A percentile compares a stretch with the other conserved stretches of the same genome.
Conservation (phyloP, 2,888 invertebrate genomes). For the Netelia melanura region DNA sequence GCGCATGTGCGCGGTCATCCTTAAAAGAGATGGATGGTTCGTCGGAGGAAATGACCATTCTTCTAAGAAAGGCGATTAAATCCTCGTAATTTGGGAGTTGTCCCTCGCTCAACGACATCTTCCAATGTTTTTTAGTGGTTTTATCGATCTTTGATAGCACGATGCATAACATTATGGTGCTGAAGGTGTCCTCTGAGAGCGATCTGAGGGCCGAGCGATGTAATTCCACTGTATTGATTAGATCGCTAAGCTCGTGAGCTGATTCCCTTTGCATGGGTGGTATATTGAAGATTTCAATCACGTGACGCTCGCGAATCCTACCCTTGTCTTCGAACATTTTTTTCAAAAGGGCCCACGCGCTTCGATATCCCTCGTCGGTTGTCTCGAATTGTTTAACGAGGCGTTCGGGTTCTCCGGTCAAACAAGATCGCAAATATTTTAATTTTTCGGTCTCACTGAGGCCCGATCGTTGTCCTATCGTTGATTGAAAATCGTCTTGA, state of each 20-base stretch:
- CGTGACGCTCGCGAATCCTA: constrained; percentile 22
- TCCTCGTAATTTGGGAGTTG: constrained; percentile 33
- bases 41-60: constrained; percentile 1
- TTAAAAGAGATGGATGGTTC: background rate
- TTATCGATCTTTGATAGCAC: constrained; percentile 26
- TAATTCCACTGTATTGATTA: constrained; percentile 39
- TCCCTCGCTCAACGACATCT: background rate
- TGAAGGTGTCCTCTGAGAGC: constrained; percentile 32
- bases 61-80: constrained; percentile 28
- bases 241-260: background rate
- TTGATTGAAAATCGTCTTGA: constrained; percentile 19
- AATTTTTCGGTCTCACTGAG: constrained; percentile 24
- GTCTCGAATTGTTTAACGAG: constrained; percentile 17
- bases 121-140: constrained; percentile 14
- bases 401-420: constrained; percentile 31
- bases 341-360: constrained; percentile 18
- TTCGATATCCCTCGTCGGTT: constrained; percentile 11
- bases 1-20: background rate
- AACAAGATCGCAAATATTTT: constrained; percentile 37
- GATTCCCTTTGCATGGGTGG: constrained; percentile 25
- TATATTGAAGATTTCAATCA: background rate
- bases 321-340: constrained; percentile 32
- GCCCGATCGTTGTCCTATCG: background rate
- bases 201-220: constrained; percentile 65
- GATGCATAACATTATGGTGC: constrained; percentile 6